Percentiles rank a stretch among this genome's conserved stretches.
Evolutionary conservation across 2,113 vertebrate species (phyloP).

Genomic region (Rissa tridactyla): DNA sequence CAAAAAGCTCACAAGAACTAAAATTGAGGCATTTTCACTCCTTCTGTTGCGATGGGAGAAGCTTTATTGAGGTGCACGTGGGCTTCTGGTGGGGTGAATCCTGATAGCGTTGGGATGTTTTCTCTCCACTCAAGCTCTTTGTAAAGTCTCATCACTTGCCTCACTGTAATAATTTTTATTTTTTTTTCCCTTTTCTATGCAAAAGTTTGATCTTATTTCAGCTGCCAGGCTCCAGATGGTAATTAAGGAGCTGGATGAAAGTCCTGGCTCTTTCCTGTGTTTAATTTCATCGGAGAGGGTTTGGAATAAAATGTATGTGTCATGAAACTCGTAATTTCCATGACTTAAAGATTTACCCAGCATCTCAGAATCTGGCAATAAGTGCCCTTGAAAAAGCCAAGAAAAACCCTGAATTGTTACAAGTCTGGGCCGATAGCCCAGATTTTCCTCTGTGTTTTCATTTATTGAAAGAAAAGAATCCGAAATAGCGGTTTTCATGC

Average conservation of each 20-base stretch:
- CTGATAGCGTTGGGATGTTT: background rate
- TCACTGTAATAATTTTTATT: background rate
- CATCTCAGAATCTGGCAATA: background rate
- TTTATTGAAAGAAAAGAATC: slow-evolving; percentile 34
- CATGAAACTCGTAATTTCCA: slow-evolving; percentile 34
- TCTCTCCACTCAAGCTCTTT: background rate
- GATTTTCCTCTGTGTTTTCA: slow-evolving; percentile 16
- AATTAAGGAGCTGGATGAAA: slow-evolving; percentile 27
- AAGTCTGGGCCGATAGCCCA: slow-evolving; percentile 22
- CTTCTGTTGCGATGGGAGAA: background rate
- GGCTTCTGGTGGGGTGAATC: background rate
- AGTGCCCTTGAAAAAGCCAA: slow-evolving; percentile 2
- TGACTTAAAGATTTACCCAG: slow-evolving; percentile 43
- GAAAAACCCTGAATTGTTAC: slow-evolving; percentile 10
- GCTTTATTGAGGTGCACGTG: background rate
- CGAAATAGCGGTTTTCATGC: background rate
- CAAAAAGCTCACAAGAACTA: background rate
- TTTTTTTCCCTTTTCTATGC: background rate
- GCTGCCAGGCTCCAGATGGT: background rate
- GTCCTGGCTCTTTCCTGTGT: background rate
- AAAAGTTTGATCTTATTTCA: background rate
- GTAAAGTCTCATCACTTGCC: background rate
- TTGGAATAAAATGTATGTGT: slow-evolving; percentile 10
- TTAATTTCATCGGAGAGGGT: background rate
- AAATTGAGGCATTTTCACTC: background rate